These are phyloP conservation scores for Boloria euphrosyne DNA, from an alignment of 2,888 invertebrate genomes.

Conservation along the genomic window DNA sequence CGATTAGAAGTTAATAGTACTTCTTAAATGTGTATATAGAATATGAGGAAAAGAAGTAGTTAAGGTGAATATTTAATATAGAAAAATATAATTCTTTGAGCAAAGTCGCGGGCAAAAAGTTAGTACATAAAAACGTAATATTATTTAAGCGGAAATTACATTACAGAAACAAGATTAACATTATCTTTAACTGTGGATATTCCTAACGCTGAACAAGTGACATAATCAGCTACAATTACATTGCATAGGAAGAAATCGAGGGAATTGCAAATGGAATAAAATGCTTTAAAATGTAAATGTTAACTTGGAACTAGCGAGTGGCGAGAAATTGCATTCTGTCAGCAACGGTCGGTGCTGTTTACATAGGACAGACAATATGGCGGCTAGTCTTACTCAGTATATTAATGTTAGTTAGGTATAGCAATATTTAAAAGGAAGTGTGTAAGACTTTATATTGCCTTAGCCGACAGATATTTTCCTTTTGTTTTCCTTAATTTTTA, in stretches of 20 bases:
- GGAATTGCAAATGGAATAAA: conserved; percentile 45
- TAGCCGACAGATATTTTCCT: background rate
- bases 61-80: too few species aligned
- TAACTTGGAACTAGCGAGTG: conserved; percentile 43
- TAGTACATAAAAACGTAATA: background rate
- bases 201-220: conserved; percentile 26
- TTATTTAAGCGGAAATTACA: background rate
- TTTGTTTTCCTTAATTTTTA: background rate
- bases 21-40: too few species aligned
- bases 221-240: conserved; percentile 46
- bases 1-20: too few species aligned
- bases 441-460: conserved; percentile 34
- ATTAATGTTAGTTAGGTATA: conserved; percentile 28
- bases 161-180: too few species aligned
- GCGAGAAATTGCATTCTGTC: conserved; percentile 43
- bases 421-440: conserved; percentile 18
- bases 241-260: conserved; percentile 41
- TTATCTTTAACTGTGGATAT: background rate
- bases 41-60: too few species aligned
- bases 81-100: too few species aligned
- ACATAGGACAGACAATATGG: conserved; percentile 34
- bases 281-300: conserved; percentile 46
- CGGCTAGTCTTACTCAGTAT: conserved; percentile 29
- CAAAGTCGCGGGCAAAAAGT: too few species aligned
- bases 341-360: conserved; percentile 34